A percentile compares a stretch with the other conserved stretches of the same genome.
phyloP scores from a whole-genome alignment of 2,113 vertebrate genomes.

The Camarhynchus parvulus region DNA sequence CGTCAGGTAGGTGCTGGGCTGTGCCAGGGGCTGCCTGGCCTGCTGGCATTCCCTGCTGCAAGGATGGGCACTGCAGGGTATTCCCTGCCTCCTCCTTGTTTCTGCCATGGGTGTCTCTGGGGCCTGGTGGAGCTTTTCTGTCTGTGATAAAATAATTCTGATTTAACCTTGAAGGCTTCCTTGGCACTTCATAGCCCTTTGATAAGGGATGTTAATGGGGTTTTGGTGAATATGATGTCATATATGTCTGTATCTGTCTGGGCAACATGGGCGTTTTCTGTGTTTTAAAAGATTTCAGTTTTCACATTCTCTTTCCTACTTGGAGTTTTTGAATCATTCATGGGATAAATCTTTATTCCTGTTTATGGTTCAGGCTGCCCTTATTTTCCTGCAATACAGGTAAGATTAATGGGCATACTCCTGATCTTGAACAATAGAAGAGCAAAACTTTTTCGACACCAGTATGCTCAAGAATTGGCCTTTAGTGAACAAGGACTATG shows the following conservation, averaged over 20 bases:
- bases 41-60: accelerated
- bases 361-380: background rate
- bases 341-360: background rate
- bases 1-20: constrained; percentile 69
- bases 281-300: background rate
- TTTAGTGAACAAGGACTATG: background rate
- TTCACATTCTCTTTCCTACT: background rate
- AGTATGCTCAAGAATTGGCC: background rate
- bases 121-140: background rate
- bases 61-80: accelerated
- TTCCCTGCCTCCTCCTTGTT: background rate
- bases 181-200: background rate
- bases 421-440: background rate
- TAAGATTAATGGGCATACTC: background rate
- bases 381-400: background rate
- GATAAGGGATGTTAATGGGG: background rate
- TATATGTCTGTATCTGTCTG: accelerated
- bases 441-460: background rate
- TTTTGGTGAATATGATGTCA: background rate
- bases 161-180: background rate
- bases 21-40: background rate
- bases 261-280: background rate
- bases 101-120: background rate
- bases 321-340: background rate
- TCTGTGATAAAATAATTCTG: background rate